phyloP scores from a whole-genome alignment of 2,888 invertebrate species.

The Achlya flavicornis region DNA sequence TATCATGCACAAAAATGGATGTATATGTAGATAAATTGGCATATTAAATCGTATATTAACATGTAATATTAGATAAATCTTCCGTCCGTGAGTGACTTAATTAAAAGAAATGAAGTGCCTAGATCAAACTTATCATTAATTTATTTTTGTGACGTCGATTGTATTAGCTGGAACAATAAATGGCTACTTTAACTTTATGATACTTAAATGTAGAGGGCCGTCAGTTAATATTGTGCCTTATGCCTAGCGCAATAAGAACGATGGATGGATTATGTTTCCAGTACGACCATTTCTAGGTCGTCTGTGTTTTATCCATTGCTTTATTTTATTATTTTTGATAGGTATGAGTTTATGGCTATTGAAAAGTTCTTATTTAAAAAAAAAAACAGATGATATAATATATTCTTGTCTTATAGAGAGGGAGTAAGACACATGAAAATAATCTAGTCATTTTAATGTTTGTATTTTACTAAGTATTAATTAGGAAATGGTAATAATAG shows the following conservation, averaged over 20 bases:
- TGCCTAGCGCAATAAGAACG: no score
- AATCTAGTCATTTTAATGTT: slow-evolving; percentile 44
- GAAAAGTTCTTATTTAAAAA: no score
- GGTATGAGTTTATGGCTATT: no score
- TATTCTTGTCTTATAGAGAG: not conserved
- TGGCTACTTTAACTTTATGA: no score
- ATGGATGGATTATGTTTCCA: no score
- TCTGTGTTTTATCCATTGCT: no score
- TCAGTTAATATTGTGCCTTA: no score
- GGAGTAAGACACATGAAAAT: slow-evolving; percentile 14
- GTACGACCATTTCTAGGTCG: no score
- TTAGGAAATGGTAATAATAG: slow-evolving; percentile 22
- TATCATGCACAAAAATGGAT: slow-evolving; percentile 20
- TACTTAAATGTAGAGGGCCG: no score
- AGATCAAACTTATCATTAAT: not conserved
- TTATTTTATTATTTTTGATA: no score
- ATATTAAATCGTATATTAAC: slow-evolving; percentile 16
- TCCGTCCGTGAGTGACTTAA: slow-evolving; percentile 51
- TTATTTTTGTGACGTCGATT: not conserved
- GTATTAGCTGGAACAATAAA: no score
- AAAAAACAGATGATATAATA: no score
- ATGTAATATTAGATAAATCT: slow-evolving; percentile 34
- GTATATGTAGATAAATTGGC: slow-evolving; percentile 8
- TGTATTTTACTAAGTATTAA: slow-evolving; percentile 28
- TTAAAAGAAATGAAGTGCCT: not conserved